Evolutionary conservation across 2,113 vertebrate genomes (phyloP).

Genomic region (Mormyrus iriodes): DNA sequence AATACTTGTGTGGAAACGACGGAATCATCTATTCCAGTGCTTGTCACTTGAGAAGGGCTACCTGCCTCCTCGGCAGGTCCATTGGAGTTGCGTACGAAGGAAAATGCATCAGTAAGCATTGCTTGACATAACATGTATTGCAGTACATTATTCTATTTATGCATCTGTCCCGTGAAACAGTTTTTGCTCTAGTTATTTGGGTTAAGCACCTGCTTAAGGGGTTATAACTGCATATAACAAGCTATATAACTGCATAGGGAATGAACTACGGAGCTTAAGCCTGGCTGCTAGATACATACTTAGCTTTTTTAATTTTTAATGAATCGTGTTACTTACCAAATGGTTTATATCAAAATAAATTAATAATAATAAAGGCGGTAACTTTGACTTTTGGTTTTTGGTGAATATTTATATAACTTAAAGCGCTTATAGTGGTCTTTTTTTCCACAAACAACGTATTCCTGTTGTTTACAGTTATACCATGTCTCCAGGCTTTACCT

Average conservation of each 20-base stretch:
- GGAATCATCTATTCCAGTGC: conserved; percentile 89
- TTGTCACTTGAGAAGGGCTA: conserved; percentile 92
- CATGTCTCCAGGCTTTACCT: not conserved
- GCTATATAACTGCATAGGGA: not conserved
- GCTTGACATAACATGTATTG: not conserved
- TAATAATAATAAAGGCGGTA: not conserved
- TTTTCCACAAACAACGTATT: not conserved
- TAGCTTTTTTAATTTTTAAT: not conserved
- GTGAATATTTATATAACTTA: not conserved
- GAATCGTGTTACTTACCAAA: not conserved
- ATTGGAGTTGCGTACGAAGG: conserved; percentile 96
- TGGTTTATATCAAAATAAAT: not conserved
- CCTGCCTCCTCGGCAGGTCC: conserved; percentile 89
- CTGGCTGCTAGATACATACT: not conserved
- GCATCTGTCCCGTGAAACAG: not conserved
- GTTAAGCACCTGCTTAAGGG: not conserved
- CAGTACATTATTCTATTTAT: not conserved
- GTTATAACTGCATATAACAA: not conserved
- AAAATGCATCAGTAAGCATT: conserved; percentile 91
- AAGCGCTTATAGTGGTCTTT: not conserved
- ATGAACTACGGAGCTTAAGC: not conserved
- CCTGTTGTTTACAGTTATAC: not conserved
- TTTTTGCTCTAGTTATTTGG: not conserved
- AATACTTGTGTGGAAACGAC: conserved; percentile 96
- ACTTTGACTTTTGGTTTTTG: not conserved